Evolutionary conservation across 2,113 vertebrate species (phyloP).

Genomic region (Alligator mississippiensis): DNA sequence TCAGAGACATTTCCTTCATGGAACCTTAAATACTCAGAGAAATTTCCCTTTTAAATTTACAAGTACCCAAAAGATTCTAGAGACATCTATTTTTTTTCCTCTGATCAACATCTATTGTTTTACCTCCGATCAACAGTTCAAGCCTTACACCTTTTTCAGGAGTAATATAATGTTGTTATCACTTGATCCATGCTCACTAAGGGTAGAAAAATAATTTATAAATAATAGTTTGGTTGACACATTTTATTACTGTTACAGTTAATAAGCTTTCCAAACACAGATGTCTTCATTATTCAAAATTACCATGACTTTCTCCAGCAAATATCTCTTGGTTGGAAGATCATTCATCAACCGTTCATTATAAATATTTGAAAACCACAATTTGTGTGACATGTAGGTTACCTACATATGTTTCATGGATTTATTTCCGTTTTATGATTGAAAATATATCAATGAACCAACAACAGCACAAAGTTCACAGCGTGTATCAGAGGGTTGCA

Average conservation of each 20-base stretch:
- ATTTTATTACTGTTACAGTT: neutral
- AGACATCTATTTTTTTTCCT: too few species aligned
- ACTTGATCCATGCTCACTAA: neutral
- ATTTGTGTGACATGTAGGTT: neutral
- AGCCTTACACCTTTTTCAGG: neutral
- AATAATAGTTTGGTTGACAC: neutral
- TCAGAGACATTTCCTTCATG: too few species aligned
- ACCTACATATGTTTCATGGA: neutral
- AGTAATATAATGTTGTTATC: neutral
- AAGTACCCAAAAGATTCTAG: neutral
- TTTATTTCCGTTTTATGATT: neutral
- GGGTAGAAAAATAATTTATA: neutral
- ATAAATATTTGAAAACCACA: neutral
- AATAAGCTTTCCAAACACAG: neutral
- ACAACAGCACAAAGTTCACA: neutral
- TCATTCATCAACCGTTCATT: neutral
- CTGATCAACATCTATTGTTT: neutral
- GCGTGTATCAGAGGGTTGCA: neutral
- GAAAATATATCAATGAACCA: neutral
- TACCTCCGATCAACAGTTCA: neutral
- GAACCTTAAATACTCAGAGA: too few species aligned
- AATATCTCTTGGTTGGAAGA: neutral
- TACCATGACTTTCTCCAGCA: neutral
- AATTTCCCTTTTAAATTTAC: too few species aligned
- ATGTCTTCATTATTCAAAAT: neutral